These are phyloP conservation scores for Chrysemys picta DNA, from an alignment of 2,113 vertebrate genomes.

Conservation along the genomic window DNA sequence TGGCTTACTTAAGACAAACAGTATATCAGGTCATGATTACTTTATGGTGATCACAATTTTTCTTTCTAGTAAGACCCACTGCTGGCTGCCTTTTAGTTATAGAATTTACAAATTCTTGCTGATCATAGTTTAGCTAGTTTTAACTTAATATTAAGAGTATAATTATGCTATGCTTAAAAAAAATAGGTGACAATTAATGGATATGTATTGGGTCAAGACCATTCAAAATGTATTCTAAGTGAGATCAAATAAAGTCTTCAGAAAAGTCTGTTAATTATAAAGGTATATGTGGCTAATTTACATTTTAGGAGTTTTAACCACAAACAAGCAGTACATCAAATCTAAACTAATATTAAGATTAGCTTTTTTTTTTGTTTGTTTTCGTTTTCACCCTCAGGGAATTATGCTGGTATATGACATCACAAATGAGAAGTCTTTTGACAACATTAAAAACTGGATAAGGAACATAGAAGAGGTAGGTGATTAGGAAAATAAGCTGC, in stretches of 20 bases:
- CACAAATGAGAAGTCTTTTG: slow-evolving; percentile 97
- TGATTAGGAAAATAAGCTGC: background rate
- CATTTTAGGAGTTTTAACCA: background rate
- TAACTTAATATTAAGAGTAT: background rate
- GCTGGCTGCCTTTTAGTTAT: background rate
- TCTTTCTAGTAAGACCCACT: background rate
- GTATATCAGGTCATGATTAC: too few relatives aligned
- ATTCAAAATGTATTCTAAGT: background rate
- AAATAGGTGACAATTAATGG: background rate
- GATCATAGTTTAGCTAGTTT: background rate
- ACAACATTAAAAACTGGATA: slow-evolving; percentile 99
- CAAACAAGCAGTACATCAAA: background rate
- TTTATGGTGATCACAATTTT: background rate
- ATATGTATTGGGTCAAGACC: background rate
- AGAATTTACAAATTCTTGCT: background rate
- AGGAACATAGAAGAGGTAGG: slow-evolving; percentile 98
- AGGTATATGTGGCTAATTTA: background rate
- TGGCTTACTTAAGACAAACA: background rate
- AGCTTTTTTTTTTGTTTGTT: slow-evolving; percentile 7
- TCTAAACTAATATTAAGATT: slow-evolving; percentile 23
- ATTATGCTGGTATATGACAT: slow-evolving; percentile 99
- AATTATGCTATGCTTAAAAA: background rate
- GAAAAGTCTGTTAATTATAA: background rate
- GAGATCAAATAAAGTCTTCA: background rate
- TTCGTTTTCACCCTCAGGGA: slow-evolving; percentile 80